Percentiles rank a stretch among this genome's conserved stretches.
Conservation (phyloP, 2,797 vertebrate species). For the Sebastes melanostomus region DNA sequence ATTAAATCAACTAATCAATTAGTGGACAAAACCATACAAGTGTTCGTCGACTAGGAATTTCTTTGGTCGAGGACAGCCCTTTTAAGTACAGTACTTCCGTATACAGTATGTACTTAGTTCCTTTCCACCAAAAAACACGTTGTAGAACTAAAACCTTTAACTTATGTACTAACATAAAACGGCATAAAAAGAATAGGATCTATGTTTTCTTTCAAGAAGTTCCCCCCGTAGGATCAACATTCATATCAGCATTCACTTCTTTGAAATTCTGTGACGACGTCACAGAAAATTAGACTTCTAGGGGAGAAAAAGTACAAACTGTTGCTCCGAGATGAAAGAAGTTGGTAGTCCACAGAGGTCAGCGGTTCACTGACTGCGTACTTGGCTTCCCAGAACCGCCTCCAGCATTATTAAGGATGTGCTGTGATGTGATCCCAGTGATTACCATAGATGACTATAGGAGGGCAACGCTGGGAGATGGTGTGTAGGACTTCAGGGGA, state of each 20-base stretch:
- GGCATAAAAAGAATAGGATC: conserved; percentile 1
- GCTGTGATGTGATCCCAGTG: conserved; percentile 71
- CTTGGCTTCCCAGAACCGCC: conserved; percentile 63
- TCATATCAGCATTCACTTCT: neutral
- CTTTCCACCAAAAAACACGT: neutral
- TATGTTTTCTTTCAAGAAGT: conserved; percentile 9
- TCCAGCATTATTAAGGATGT: conserved; percentile 77
- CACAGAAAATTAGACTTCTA: conserved; percentile 46
- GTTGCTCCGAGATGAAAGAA: conserved; percentile 60
- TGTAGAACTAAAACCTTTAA: neutral
- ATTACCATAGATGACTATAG: conserved; percentile 72
- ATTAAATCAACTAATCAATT: no score
- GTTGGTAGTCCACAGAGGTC: conserved; percentile 49
- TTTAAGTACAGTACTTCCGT: fast-evolving
- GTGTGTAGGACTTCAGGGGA: conserved; percentile 74
- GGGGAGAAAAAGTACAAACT: conserved; percentile 46
- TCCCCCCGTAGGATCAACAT: neutral
- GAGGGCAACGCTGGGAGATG: conserved; percentile 58
- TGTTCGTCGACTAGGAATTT: no score
- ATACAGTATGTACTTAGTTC: neutral
- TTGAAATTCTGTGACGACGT: conserved; percentile 33
- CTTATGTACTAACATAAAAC: neutral
- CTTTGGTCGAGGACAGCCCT: no score
- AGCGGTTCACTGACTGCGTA: conserved; percentile 56
- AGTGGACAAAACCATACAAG: no score